These are phyloP conservation scores for Tipula unca DNA, from an alignment of 2,888 invertebrate genomes.

Conservation along the genomic window DNA sequence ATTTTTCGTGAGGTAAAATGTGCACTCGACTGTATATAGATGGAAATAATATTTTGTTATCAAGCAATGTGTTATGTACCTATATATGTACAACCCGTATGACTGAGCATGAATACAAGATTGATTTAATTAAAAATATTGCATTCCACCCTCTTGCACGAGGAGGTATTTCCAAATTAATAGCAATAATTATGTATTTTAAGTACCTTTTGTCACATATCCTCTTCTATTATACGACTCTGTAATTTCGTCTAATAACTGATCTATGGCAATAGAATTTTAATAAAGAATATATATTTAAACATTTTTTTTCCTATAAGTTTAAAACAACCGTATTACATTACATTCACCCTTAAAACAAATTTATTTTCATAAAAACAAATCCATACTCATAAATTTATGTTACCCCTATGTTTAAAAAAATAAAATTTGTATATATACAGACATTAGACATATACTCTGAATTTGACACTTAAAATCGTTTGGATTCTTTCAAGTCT, in stretches of 20 bases:
- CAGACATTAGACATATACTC: background rate
- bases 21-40: background rate
- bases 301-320: background rate
- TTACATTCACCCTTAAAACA: background rate
- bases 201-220: background rate
- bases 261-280: background rate
- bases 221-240: background rate
- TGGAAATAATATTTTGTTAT: background rate
- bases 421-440: background rate
- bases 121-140: background rate
- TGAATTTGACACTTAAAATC: background rate
- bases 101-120: background rate
- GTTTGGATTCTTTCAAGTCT: background rate
- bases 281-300: background rate
- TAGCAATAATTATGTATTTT: background rate
- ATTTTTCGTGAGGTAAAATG: background rate
- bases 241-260: background rate
- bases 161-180: background rate
- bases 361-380: background rate
- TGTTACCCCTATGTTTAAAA: background rate
- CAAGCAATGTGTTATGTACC: no score
- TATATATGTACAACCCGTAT: background rate
- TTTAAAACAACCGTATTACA: background rate
- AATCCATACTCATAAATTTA: background rate
- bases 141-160: background rate